Evolutionary conservation across 2,113 vertebrate species (phyloP), one percentile per base, ranked within the genome.

Genomic region (Isichthys henryi): DNA sequence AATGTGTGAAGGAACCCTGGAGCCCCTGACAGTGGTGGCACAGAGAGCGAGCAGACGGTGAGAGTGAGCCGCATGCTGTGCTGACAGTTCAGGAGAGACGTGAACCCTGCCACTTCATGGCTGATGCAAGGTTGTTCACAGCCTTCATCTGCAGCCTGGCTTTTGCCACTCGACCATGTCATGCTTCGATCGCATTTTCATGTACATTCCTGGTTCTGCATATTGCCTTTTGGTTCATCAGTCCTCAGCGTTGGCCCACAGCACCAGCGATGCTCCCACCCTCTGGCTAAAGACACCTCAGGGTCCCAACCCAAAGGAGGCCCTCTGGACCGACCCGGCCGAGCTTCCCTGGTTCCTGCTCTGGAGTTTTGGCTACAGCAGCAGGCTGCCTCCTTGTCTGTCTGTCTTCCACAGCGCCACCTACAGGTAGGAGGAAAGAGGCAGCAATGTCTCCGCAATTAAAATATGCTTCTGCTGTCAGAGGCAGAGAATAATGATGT

Each of bases 391-490:
- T 52, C 86, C 21, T 19, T 23, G 80, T 83, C 50, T 45, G 31
- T 13, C 4, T n/a, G 23, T 48, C 56, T 88, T 23, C 87, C 43
- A n/a, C 43, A 66, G 56, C 3, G 23, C 53, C 23, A 43, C 31
- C 56, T 56, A 48, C 43, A 66, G 21, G 56, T n/a, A 27, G 31
- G n/a, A 88, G 31, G 27, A 87, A 21, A 39, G 31, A 52, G 50
- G 66, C 70, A 46, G 43, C 19, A 31, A 48, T 21, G 87, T 43
- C 43, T 70, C 15, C 74, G 13, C 62, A 77, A 46, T 49, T 39
- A 77, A 48, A 88, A 52, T 21, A n/a, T 35, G 48, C 88, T 35
- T 88, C 74, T 77, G 66, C 88, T 88, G 88, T 88, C 62, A 35
- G 19, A 77, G 88, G 66, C 88, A 77, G 27, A 50, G 46, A 88